phyloP scores from a whole-genome alignment of 2,797 vertebrate species.

The Sebastes jordani region DNA sequence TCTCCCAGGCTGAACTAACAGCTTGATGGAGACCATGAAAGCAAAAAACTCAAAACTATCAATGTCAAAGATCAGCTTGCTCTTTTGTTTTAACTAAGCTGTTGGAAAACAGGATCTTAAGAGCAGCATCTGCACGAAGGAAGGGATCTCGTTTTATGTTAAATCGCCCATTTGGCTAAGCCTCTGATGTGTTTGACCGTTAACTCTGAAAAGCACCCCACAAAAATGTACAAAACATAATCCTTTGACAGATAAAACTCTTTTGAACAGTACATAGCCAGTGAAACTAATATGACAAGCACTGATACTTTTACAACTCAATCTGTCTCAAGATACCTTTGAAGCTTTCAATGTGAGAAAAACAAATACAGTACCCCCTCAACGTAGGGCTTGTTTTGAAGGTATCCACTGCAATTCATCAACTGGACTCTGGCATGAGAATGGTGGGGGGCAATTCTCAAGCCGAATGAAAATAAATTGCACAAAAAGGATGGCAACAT shows the following conservation, averaged over 20 bases:
- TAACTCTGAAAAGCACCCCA: neutral
- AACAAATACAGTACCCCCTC: slow-evolving; percentile 5
- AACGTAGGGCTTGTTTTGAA: slow-evolving; percentile 2
- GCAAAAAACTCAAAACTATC: slow-evolving; percentile 44
- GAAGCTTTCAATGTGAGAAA: slow-evolving; percentile 6
- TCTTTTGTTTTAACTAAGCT: slow-evolving; percentile 72
- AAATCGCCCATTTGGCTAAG: slow-evolving; percentile 43
- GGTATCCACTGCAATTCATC: slow-evolving; percentile 7
- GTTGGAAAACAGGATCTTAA: slow-evolving; percentile 61
- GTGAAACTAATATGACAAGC: slow-evolving; percentile 48
- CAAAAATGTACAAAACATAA: slow-evolving; percentile 17
- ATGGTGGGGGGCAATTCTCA: neutral
- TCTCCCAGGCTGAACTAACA: slow-evolving; percentile 53
- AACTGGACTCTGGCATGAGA: slow-evolving; percentile 1
- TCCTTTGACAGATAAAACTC: slow-evolving; percentile 10
- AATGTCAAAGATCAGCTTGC: slow-evolving; percentile 63
- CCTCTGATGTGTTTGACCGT: slow-evolving; percentile 57
- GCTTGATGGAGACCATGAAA: slow-evolving; percentile 48
- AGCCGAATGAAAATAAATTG: slow-evolving; percentile 22
- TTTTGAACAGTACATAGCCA: slow-evolving; percentile 16
- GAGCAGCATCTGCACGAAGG: slow-evolving; percentile 38
- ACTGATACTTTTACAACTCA: neutral
- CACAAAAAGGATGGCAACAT: slow-evolving; percentile 26
- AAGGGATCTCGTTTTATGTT: slow-evolving; percentile 39
- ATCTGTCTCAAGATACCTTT: neutral